A percentile compares a stretch with the other conserved stretches of the same genome.
phyloP scores from a whole-genome alignment of 2,888 invertebrate genomes.

The Acholoe squamosa region DNA sequence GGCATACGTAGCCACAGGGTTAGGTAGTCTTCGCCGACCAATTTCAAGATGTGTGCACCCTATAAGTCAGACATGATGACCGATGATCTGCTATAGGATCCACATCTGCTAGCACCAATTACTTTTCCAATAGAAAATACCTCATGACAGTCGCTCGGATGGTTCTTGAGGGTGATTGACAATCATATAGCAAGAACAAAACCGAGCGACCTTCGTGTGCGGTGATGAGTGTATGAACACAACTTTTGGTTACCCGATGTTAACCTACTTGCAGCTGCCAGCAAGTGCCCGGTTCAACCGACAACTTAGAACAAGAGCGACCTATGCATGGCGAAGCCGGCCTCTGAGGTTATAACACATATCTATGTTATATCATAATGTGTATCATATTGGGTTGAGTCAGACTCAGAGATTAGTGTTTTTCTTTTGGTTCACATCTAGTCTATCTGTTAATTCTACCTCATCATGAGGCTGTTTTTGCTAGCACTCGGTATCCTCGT shows the following conservation, averaged over 20 bases:
- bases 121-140: background rate
- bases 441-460: background rate
- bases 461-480: background rate
- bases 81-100: background rate
- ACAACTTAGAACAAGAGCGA: background rate
- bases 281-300: conserved; percentile 12
- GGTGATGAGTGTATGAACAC: conserved; percentile 42
- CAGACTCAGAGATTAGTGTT: background rate
- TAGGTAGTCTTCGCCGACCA: conserved; percentile 35
- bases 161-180: background rate
- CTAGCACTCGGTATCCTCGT: conserved; percentile 68
- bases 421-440: background rate
- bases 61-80: background rate
- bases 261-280: background rate
- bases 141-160: background rate
- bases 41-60: background rate
- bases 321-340: background rate
- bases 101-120: conserved; percentile 50
- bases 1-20: conserved; percentile 52
- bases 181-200: background rate
- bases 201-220: background rate
- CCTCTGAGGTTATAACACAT: background rate
- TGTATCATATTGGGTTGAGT: background rate
- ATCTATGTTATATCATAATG: no score
- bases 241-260: conserved; percentile 10